Base-by-base conservation (phyloP, 2,113 vertebrate genomes). In the Gnathonemus longibarbis region DNA sequence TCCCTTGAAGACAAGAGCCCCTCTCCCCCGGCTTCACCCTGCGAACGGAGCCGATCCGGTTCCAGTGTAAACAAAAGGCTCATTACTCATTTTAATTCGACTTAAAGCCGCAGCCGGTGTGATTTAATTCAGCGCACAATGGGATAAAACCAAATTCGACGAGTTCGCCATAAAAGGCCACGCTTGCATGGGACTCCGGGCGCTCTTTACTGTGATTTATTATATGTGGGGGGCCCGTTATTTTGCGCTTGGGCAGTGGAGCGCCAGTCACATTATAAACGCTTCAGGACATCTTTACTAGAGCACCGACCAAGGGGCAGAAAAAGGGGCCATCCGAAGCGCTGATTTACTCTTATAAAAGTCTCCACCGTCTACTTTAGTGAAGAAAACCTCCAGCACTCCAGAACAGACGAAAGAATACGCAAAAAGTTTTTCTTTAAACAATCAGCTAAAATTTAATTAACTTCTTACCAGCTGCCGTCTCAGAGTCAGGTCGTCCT, bases 401-500 rank as follows among this genome's bases (percentile, higher is more conserved):
- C 24, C 49, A 17, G 11, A 27, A 53, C 13, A 87, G 27, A 50
- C 48, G 5, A 39, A 87, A 45, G 45, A 84, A 84, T 21, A 46
- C 3, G 7, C 19, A 19, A 48, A 84, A 42, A 80, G 35, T 80
- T 77, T 77, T 48, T 24, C 39, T 42, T 46, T 10, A 24, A 84
- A 84, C 8, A 45, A 45, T 84, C 2, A 42, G 19, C 7, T n/a
- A 24, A 45, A 84, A 48, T 48, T 21, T 46, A 48, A 84, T 24
- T 3, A 48, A n/a, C 42, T 70, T 77, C 93, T 94, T 92, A 95
- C 95, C 89, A 92, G 92, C 19, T 94, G 92, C 10, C 91, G 89
- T 35, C 88, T 89, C 87, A 88, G 13, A 85, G 90, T 92, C 3
- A 88, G 19, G 46, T 89, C 90, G 5, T 90, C 91, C 10, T 88